phyloP scores from a whole-genome alignment of 2,797 vertebrate genomes.

The Tenualosa ilisha region DNA sequence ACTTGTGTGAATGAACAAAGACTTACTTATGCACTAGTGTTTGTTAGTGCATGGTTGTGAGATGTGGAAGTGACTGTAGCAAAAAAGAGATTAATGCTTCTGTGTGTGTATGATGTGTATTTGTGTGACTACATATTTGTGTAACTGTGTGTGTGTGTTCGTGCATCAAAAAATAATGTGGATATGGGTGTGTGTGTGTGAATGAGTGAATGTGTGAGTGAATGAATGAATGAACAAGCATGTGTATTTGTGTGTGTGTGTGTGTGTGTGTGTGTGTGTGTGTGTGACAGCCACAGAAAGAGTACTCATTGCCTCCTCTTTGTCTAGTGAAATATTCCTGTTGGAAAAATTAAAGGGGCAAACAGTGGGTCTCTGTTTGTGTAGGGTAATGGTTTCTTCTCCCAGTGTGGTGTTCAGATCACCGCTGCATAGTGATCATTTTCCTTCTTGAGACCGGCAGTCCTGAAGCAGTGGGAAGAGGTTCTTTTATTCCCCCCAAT shows the following conservation, averaged over 20 bases:
- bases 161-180: neutral
- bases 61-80: neutral
- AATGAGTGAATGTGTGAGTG: neutral
- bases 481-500: neutral
- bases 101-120: neutral
- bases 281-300: neutral
- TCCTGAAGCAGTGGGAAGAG: neutral
- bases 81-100: neutral
- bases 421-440: conserved; percentile 34
- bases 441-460: neutral
- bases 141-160: neutral
- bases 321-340: neutral
- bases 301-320: neutral
- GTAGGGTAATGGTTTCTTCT: conserved; percentile 52
- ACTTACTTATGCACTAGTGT: neutral
- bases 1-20: neutral
- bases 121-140: neutral
- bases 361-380: conserved; percentile 54
- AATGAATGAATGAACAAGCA: too few relatives aligned
- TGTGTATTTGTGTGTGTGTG: neutral
- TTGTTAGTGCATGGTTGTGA: neutral
- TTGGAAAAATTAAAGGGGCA: conserved; percentile 51
- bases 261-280: conserved; percentile 38
- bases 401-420: conserved; percentile 42
- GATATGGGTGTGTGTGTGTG: neutral